These are phyloP conservation scores for Momotus momota DNA, from an alignment of 2,797 vertebrate species.

Conservation along the genomic window DNA sequence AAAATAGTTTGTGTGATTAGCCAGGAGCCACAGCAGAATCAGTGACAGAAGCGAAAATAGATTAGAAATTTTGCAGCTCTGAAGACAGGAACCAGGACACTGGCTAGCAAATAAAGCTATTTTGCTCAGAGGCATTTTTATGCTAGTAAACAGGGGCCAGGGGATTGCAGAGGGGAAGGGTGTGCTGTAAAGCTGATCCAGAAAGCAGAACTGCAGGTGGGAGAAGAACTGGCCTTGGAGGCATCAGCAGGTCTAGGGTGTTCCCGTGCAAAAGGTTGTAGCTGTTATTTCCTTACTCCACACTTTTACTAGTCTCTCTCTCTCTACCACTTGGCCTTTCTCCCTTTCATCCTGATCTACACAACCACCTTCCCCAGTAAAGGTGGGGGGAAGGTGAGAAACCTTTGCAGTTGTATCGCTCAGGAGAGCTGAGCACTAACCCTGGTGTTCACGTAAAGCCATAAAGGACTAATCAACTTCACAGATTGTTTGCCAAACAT, in stretches of 20 bases:
- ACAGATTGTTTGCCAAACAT: background rate
- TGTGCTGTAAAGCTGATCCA: background rate
- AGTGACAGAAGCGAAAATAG: slow-evolving; percentile 35
- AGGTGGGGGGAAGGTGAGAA: background rate
- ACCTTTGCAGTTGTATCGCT: background rate
- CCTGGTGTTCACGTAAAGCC: background rate
- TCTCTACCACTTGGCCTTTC: background rate
- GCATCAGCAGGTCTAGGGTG: background rate
- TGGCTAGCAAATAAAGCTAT: background rate
- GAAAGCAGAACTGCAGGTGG: background rate
- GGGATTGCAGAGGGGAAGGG: background rate
- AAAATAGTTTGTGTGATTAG: slow-evolving; percentile 37
- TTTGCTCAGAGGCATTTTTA: background rate
- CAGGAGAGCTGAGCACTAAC: background rate
- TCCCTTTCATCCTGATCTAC: background rate
- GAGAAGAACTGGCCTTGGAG: background rate
- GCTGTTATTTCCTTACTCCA: background rate
- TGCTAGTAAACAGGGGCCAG: background rate
- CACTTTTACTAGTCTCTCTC: background rate
- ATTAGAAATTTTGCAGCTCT: slow-evolving; percentile 34
- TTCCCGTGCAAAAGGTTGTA: background rate
- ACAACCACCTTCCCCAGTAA: background rate
- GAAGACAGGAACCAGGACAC: background rate
- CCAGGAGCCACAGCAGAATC: slow-evolving; percentile 4
- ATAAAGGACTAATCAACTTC: background rate